Percentiles rank a stretch among this genome's conserved stretches.
These are phyloP conservation scores for Heliconius eleuchia DNA, from an alignment of 1,140 invertebrate species.

Conservation along the genomic window DNA sequence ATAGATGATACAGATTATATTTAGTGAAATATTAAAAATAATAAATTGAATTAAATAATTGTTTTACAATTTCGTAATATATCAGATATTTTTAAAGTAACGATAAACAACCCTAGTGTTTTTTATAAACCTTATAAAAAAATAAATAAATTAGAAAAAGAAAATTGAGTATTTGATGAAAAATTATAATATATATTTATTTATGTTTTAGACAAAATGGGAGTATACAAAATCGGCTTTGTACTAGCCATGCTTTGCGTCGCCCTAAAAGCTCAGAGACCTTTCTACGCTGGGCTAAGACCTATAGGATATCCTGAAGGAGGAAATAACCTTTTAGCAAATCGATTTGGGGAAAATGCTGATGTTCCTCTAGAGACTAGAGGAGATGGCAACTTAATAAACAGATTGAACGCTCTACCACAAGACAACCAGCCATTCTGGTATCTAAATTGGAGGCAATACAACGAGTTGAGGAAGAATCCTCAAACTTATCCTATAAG, in stretches of 20 bases:
- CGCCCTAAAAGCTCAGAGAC: slow-evolving; percentile 55
- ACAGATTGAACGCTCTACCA: slow-evolving; percentile 79
- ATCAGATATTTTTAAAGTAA: too few species aligned
- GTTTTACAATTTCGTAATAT: too few species aligned
- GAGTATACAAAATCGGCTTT: slow-evolving; percentile 9
- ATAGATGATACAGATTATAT: neutral
- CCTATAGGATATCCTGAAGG: slow-evolving; percentile 59
- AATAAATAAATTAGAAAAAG: too few species aligned
- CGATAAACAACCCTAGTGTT: too few species aligned
- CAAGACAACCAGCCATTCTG: slow-evolving; percentile 82
- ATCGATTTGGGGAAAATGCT: slow-evolving; percentile 63
- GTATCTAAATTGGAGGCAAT: slow-evolving; percentile 81
- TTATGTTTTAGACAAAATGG: slow-evolving; percentile 26
- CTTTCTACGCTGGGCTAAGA: slow-evolving; percentile 63
- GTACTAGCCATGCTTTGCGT: slow-evolving; percentile 15
- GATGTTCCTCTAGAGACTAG: slow-evolving; percentile 70
- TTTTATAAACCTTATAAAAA: too few species aligned
- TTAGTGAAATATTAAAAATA: too few species aligned
- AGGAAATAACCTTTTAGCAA: slow-evolving; percentile 37
- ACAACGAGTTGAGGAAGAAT: slow-evolving; percentile 70
- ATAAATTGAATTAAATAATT: too few species aligned
- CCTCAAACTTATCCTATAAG: slow-evolving; percentile 58
- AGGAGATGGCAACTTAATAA: slow-evolving; percentile 75
- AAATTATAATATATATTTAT: neutral
- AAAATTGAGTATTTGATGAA: neutral